Percentiles rank a stretch among this genome's conserved stretches.
These are phyloP conservation scores for Andrena camellia DNA, from an alignment of 2,888 invertebrate genomes.

Conservation along the genomic window DNA sequence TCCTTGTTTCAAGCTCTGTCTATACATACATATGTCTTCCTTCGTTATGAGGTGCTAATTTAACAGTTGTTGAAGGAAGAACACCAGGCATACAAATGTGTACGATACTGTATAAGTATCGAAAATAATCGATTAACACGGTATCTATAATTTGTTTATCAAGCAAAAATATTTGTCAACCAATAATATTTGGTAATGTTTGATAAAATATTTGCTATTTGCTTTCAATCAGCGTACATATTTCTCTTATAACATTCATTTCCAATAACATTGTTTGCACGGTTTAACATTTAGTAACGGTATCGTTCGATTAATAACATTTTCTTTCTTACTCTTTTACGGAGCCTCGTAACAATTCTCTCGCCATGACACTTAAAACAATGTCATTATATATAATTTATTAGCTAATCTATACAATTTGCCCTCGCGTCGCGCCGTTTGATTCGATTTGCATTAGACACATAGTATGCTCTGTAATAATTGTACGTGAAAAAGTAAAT, in stretches of 20 bases:
- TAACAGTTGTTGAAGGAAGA: constrained; percentile 7
- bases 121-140: constrained; percentile 1
- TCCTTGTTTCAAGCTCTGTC: no score
- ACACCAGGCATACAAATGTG: constrained; percentile 5
- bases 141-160: neutral
- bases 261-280: constrained; percentile 5
- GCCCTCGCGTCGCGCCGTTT: neutral
- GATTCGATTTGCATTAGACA: neutral
- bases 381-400: neutral
- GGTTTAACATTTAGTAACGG: neutral
- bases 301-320: neutral
- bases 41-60: neutral
- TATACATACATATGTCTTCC: constrained; percentile 1
- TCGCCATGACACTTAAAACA: neutral
- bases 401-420: neutral
- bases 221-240: constrained; percentile 15
- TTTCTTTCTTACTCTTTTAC: neutral
- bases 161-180: neutral
- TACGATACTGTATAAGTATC: neutral
- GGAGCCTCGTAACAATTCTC: neutral
- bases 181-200: constrained; percentile 1
- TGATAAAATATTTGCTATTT: constrained; percentile 11
- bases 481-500: neutral
- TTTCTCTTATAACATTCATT: constrained; percentile 25
- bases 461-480: neutral